phyloP scores from a whole-genome alignment of 2,797 vertebrate genomes.

The Microctenopoma lineatum region DNA sequence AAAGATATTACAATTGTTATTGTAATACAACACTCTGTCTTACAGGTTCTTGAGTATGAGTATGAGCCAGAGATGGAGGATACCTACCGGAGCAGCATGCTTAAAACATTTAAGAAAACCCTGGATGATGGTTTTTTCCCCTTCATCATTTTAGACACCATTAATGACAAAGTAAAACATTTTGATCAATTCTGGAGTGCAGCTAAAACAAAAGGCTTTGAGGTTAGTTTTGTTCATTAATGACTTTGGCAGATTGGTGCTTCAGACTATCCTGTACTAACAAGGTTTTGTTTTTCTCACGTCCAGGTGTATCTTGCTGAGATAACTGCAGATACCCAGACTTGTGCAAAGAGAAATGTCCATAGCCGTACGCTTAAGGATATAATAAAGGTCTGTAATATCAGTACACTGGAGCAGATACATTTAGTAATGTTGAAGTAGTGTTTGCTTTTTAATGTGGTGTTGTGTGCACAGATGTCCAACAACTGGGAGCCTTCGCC shows the following conservation, averaged over 20 bases:
- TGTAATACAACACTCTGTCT: slow-evolving; percentile 1
- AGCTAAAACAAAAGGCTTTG: slow-evolving; percentile 98
- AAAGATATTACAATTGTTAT: neutral
- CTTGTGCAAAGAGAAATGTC: slow-evolving; percentile 95
- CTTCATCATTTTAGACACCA: slow-evolving; percentile 97
- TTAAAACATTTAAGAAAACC: slow-evolving; percentile 98
- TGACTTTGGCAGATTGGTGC: neutral
- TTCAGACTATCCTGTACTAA: neutral
- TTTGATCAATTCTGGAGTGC: slow-evolving; percentile 99
- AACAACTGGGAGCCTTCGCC: slow-evolving; percentile 95
- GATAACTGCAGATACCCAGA: slow-evolving; percentile 95
- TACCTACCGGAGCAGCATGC: slow-evolving; percentile 96
- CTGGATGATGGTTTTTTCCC: slow-evolving; percentile 98
- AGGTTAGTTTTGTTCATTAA: slow-evolving; percentile 81
- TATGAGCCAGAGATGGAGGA: slow-evolving; percentile 99
- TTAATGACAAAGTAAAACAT: slow-evolving; percentile 95
- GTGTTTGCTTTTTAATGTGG: slow-evolving; percentile 1
- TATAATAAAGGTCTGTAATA: slow-evolving; percentile 88
- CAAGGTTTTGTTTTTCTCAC: slow-evolving; percentile 9
- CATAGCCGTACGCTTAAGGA: slow-evolving; percentile 94
- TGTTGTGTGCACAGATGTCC: slow-evolving; percentile 86
- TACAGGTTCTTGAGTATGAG: slow-evolving; percentile 94
- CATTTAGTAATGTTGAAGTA: neutral
- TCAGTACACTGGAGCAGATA: neutral
- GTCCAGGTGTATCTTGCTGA: slow-evolving; percentile 96